A percentile compares a stretch with the other conserved stretches of the same genome.
These are phyloP conservation scores for Nycticryphes semicollaris DNA, from an alignment of 2,113 vertebrate species.

Conservation along the genomic window DNA sequence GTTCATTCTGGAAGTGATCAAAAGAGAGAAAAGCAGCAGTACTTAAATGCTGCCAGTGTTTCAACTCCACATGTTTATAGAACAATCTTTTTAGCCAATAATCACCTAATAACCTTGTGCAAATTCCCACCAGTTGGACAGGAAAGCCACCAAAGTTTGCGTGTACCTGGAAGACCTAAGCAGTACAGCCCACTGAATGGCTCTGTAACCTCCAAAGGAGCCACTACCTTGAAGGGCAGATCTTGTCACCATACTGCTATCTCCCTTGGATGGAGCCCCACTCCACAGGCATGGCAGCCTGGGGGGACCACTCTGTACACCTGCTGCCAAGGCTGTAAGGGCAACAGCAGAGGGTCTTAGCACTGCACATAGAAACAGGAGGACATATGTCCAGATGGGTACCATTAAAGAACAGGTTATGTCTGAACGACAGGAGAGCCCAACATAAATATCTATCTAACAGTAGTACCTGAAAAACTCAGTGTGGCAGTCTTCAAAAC, in stretches of 20 bases:
- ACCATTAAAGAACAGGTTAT: neutral
- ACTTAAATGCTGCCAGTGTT: neutral
- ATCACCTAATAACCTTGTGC: neutral
- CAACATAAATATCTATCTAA: neutral
- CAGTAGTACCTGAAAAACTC: neutral
- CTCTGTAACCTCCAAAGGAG: neutral
- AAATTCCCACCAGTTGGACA: neutral
- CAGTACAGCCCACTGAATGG: neutral
- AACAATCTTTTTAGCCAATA: neutral
- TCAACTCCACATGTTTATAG: neutral
- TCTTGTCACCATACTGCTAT: neutral
- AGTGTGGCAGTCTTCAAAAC: neutral
- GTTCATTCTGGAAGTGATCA: neutral
- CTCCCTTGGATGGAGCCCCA: neutral
- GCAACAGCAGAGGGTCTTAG: neutral
- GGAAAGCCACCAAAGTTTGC: neutral
- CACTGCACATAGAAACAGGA: neutral
- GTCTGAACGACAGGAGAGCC: neutral
- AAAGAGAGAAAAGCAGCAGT: neutral
- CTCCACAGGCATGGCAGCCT: neutral
- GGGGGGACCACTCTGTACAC: neutral
- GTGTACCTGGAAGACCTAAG: neutral
- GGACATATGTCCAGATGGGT: neutral
- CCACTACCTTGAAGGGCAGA: neutral
- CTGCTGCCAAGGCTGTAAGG: neutral